These are phyloP conservation scores for Mobula birostris DNA, from an alignment of 2,113 vertebrate genomes.

Conservation along the genomic window DNA sequence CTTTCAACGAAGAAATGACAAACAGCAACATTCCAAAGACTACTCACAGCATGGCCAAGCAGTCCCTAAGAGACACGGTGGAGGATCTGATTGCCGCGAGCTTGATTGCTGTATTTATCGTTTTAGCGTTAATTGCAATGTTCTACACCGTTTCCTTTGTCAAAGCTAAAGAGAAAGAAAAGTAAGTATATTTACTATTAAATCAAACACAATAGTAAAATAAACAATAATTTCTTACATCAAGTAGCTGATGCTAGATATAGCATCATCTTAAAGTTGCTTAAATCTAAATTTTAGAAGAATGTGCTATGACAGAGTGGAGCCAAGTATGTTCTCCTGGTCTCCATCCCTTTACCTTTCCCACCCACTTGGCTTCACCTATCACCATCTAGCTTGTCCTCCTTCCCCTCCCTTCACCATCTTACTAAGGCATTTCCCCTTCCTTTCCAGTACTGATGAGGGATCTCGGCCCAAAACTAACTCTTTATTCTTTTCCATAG, in stretches of 20 bases:
- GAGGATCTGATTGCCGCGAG: constrained; percentile 24
- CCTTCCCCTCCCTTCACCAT: too few species aligned
- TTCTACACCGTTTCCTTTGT: constrained; percentile 27
- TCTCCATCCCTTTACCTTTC: too few species aligned
- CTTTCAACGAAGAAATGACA: background rate
- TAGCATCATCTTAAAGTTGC: too few species aligned
- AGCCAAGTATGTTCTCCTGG: background rate
- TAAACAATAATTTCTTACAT: background rate
- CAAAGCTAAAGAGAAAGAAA: constrained; percentile 28
- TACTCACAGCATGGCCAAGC: background rate
- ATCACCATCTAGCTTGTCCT: too few species aligned
- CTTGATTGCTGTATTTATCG: constrained; percentile 30
- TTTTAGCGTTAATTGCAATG: constrained; percentile 36
- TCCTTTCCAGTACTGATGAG: too few species aligned
- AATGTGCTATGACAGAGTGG: background rate
- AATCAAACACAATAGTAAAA: background rate
- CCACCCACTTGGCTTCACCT: too few species aligned
- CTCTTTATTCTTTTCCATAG: too few species aligned
- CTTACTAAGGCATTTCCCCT: too few species aligned
- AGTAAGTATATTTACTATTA: constrained; percentile 18
- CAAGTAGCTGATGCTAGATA: background rate
- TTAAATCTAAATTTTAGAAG: background rate
- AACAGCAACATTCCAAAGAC: background rate
- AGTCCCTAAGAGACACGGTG: constrained; percentile 4
- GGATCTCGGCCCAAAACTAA: too few species aligned